Conservation (phyloP, 2,113 vertebrate species). For the Peucedramus taeniatus region DNA sequence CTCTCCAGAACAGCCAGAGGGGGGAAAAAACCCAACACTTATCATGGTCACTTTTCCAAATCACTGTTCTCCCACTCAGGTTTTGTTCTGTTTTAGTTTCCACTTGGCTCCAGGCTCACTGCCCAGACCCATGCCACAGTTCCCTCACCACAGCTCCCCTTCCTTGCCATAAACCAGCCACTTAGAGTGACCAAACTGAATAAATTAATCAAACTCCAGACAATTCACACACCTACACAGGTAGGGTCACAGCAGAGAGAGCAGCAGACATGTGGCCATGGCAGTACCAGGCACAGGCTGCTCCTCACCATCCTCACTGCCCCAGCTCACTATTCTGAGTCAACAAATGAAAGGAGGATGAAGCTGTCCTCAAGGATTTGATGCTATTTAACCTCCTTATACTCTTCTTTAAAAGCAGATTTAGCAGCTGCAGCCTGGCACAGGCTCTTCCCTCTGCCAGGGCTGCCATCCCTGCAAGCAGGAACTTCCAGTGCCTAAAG, state of each 20-base stretch:
- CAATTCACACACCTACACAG: background rate
- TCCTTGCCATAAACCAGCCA: background rate
- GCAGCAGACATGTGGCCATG: background rate
- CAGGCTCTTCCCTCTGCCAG: background rate
- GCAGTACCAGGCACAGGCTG: background rate
- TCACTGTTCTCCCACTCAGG: background rate
- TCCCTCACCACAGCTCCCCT: background rate
- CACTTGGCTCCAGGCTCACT: background rate
- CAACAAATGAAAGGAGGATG: background rate
- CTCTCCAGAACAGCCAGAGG: background rate
- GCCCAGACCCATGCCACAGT: accelerated
- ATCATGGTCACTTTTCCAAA: background rate
- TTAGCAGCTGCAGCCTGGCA: background rate
- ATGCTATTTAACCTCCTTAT: background rate
- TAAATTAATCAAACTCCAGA: background rate
- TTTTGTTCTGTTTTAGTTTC: background rate
- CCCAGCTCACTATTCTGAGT: background rate
- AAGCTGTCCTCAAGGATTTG: background rate
- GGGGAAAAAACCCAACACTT: background rate
- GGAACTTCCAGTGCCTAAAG: background rate
- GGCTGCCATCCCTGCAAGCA: background rate
- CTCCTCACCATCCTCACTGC: background rate
- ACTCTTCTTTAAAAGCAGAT: background rate
- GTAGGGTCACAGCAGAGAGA: background rate
- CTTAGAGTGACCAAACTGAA: background rate